Base-by-base conservation (phyloP, 2,113 vertebrate genomes). In the Sturnira hondurensis region DNA sequence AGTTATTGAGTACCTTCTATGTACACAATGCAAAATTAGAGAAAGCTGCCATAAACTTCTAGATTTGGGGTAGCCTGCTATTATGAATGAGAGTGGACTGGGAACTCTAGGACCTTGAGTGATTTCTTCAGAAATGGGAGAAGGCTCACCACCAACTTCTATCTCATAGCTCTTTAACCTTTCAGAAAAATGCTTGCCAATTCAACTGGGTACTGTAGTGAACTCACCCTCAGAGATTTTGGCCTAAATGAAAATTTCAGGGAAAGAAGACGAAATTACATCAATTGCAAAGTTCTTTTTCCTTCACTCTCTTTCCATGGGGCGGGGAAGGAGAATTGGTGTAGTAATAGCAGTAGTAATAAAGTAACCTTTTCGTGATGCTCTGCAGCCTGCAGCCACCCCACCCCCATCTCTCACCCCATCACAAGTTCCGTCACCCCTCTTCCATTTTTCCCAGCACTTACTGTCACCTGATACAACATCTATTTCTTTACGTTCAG, bases 51-150 rank as follows among this genome's bases (percentile, higher is more conserved):
- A 36, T 45, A 56, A 86, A 78, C 50, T 7, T 28, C 11, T 76
- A 76, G 43, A 15, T 61, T 70, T 94, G 36, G 65, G 9, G 24
- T 11, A n/a, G 10, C 33, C 38, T 77, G 45, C 24, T 16, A 43
- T 78, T 22, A 56, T 0, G 7, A n/a, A 89, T 71, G 68, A 74
- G 6, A 19, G 22, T 4, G 4, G 8, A 33, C 54, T 1, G 3
- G 19, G 58, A 73, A 31, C n/a, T 67, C 65, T n/a, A 81, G 67
- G n/a, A 71, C n/a, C 83, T 86, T 15, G 11, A 58, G 22, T 0
- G 2, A 77, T 54, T 61, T 45, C 58, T 86, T 81, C n/a, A 84
- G 33, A 91, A 90, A 84, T 7, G 7, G 56, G 20, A 94, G 88
- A 47, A 19, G 31, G 33, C n/a, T 78, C 26, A 3, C 4, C 31